Evolutionary conservation across 1,140 invertebrate genomes (phyloP).

Genomic region (Myzus persicae): DNA sequence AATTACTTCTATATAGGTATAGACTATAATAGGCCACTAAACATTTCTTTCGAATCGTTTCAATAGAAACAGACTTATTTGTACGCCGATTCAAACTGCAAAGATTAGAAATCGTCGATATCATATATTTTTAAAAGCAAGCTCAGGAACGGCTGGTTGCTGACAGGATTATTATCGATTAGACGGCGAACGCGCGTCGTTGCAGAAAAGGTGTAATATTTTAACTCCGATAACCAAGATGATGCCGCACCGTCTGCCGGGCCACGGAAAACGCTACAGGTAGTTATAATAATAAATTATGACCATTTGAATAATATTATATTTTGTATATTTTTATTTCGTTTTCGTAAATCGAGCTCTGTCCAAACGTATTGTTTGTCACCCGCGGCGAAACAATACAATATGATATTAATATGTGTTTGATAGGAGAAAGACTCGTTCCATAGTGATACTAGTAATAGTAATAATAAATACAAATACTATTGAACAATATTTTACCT

Average conservation of each 20-base stretch:
- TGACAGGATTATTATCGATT: neutral
- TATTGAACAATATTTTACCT: too few species aligned
- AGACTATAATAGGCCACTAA: too few species aligned
- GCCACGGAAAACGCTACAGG: neutral
- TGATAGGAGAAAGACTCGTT: neutral
- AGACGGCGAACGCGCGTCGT: neutral
- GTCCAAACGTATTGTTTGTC: neutral
- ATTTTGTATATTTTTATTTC: neutral
- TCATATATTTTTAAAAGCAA: neutral
- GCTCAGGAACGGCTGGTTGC: neutral
- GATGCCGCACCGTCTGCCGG: too few species aligned
- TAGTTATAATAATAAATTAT: neutral
- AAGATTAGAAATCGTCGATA: neutral
- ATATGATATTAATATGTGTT: neutral
- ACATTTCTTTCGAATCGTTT: neutral
- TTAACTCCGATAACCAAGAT: too few species aligned
- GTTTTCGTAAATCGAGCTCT: neutral
- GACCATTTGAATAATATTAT: neutral
- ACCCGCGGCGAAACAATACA: neutral
- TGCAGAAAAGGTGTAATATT: neutral
- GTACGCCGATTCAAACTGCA: neutral
- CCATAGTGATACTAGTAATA: neutral
- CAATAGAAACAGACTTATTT: neutral
- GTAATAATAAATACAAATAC: too few species aligned
- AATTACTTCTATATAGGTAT: too few species aligned